A percentile compares a stretch with the other conserved stretches of the same genome.
phyloP scores from a whole-genome alignment of 2,113 vertebrate genomes.

The Scomber colias region DNA sequence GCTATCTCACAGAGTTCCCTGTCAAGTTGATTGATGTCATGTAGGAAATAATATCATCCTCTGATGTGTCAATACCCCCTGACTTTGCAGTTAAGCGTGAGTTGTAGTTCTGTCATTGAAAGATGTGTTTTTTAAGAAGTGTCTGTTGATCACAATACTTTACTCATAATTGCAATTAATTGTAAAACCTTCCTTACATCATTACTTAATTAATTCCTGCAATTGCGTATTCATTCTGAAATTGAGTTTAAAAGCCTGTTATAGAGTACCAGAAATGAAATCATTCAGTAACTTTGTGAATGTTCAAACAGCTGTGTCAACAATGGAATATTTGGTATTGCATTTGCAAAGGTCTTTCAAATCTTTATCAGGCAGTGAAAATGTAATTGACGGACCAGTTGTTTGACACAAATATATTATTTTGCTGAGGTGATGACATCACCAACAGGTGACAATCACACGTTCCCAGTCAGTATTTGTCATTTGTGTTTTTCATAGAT shows the following conservation, averaged over 20 bases:
- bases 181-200: too few relatives aligned
- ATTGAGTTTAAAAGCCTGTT: too few relatives aligned
- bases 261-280: too few relatives aligned
- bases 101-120: neutral
- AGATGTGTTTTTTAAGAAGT: neutral
- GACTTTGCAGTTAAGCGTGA: neutral
- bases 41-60: neutral
- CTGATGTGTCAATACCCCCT: neutral
- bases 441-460: neutral
- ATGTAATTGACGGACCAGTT: too few relatives aligned
- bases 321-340: too few relatives aligned
- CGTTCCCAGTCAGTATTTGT: neutral
- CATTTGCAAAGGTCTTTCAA: too few relatives aligned
- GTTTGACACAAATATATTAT: neutral
- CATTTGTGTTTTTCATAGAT: neutral
- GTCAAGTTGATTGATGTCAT: conserved; percentile 28
- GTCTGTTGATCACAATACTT: neutral
- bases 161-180: too few relatives aligned
- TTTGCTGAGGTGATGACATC: neutral
- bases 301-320: too few relatives aligned
- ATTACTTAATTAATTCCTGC: too few relatives aligned
- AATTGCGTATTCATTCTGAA: too few relatives aligned
- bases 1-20: neutral
- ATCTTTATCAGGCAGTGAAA: too few relatives aligned
- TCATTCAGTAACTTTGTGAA: too few relatives aligned